A percentile compares a stretch with the other conserved stretches of the same genome.
These are phyloP conservation scores for Exaiptasia diaphana DNA, from an alignment of 64 coral and sea anemone genomes.

Conservation along the genomic window DNA sequence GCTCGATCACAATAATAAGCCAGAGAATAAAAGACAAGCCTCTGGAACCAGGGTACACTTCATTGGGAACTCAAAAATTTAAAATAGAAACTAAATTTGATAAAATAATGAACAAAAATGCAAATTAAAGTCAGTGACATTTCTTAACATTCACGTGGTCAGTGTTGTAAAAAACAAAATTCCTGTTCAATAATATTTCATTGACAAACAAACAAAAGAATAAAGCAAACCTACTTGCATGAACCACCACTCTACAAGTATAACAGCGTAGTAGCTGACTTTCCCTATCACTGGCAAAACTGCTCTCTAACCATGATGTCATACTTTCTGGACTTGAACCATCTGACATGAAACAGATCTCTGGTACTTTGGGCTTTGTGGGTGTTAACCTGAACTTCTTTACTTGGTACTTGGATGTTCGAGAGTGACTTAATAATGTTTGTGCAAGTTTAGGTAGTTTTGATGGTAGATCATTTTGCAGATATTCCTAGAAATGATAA, in stretches of 20 bases:
- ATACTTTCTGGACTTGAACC: slow-evolving; percentile 83
- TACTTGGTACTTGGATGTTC: not conserved
- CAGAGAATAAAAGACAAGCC: too few relatives aligned
- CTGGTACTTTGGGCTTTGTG: slow-evolving; percentile 63
- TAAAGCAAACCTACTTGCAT: slow-evolving; percentile 51
- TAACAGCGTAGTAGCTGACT: slow-evolving; percentile 67
- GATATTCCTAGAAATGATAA: not conserved
- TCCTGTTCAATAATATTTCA: too few relatives aligned
- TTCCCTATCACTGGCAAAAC: slow-evolving; percentile 49
- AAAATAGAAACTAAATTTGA: too few relatives aligned
- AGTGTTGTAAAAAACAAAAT: too few relatives aligned
- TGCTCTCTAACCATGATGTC: slow-evolving; percentile 75
- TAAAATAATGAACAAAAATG: too few relatives aligned
- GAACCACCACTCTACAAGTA: slow-evolving; percentile 55
- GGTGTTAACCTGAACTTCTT: not conserved
- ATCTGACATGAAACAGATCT: slow-evolving; percentile 92
- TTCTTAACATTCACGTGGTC: too few relatives aligned
- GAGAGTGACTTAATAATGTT: not conserved
- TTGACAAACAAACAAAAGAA: too few relatives aligned
- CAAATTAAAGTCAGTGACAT: too few relatives aligned
- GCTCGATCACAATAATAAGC: too few relatives aligned
- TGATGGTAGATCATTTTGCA: not conserved
- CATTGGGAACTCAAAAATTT: too few relatives aligned
- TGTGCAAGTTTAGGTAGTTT: not conserved
- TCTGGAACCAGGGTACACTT: too few relatives aligned